phyloP scores from a whole-genome alignment of 2,797 vertebrate genomes.

The Sebastes cheni region DNA sequence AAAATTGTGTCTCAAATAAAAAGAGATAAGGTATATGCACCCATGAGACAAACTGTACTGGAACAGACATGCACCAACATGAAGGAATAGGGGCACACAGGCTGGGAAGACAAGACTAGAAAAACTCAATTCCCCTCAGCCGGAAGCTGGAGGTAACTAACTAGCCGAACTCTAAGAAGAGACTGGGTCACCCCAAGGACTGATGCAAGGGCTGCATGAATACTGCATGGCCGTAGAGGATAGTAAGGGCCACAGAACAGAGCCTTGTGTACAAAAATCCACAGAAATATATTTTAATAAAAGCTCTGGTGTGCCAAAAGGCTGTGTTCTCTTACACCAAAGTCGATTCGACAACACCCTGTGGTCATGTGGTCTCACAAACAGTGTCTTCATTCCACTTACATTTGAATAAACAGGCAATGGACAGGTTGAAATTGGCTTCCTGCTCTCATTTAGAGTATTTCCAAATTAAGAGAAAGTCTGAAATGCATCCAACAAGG shows the following conservation, averaged over 20 bases:
- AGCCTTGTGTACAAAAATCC: neutral
- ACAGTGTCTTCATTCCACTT: neutral
- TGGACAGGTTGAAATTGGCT: neutral
- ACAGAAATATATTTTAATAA: slow-evolving; percentile 30
- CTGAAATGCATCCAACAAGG: neutral
- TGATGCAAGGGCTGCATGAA: slow-evolving; percentile 21
- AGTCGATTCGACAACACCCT: slow-evolving; percentile 6
- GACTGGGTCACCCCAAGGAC: slow-evolving; percentile 25
- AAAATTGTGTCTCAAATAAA: slow-evolving; percentile 29
- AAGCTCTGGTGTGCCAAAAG: slow-evolving; percentile 4
- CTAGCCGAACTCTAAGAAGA: slow-evolving; percentile 22
- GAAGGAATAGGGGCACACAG: slow-evolving; percentile 49
- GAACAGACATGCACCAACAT: slow-evolving; percentile 36
- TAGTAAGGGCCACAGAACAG: neutral
- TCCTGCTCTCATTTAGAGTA: neutral
- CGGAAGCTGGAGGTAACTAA: slow-evolving; percentile 27
- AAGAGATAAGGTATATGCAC: neutral
- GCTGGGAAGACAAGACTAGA: slow-evolving; percentile 7
- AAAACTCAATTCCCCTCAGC: slow-evolving; percentile 42
- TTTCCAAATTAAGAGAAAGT: neutral
- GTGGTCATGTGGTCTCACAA: neutral
- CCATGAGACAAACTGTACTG: neutral
- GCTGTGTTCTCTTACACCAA: neutral
- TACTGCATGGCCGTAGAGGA: slow-evolving; percentile 33
- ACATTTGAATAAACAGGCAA: neutral